phyloP scores from a whole-genome alignment of 2,888 invertebrate species.

The Agrochola macilenta region DNA sequence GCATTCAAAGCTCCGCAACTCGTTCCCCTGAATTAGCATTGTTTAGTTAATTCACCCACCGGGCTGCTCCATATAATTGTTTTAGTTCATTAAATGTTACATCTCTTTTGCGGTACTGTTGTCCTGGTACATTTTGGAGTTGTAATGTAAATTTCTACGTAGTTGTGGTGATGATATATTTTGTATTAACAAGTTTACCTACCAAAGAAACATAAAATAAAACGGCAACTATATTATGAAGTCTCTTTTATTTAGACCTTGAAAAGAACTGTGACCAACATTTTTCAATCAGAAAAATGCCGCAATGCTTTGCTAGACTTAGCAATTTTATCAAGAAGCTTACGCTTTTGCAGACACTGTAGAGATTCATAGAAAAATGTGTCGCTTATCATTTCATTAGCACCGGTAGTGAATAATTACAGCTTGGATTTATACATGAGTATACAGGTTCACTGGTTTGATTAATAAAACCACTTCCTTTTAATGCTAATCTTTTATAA shows the following conservation, averaged over 20 bases:
- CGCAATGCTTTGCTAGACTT: not conserved
- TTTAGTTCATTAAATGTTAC: conserved; percentile 53
- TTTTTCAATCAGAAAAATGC: conserved; percentile 10
- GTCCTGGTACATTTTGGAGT: conserved; percentile 34
- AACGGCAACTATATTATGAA: not conserved
- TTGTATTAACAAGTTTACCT: not conserved
- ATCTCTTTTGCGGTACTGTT: conserved; percentile 42
- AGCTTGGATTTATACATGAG: not conserved
- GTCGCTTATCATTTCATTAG: not conserved
- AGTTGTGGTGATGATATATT: not conserved
- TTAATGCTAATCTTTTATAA: not conserved
- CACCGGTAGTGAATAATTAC: not conserved
- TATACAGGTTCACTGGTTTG: not conserved
- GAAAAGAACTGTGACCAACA: not conserved
- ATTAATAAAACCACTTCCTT: not conserved
- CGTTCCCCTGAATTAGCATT: conserved; percentile 56
- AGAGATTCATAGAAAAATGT: conserved; percentile 3
- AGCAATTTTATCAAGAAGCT: conserved; percentile 5
- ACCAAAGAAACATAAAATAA: not conserved
- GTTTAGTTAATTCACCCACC: conserved; percentile 51
- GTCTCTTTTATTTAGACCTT: not conserved
- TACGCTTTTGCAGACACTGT: not conserved
- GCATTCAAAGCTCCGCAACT: conserved; percentile 55
- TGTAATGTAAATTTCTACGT: conserved; percentile 25
- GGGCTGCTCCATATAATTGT: conserved; percentile 49